Evolutionary conservation across 2,113 vertebrate species (phyloP), one percentile per base, ranked within the genome.

Genomic region (Stictonetta naevosa): DNA sequence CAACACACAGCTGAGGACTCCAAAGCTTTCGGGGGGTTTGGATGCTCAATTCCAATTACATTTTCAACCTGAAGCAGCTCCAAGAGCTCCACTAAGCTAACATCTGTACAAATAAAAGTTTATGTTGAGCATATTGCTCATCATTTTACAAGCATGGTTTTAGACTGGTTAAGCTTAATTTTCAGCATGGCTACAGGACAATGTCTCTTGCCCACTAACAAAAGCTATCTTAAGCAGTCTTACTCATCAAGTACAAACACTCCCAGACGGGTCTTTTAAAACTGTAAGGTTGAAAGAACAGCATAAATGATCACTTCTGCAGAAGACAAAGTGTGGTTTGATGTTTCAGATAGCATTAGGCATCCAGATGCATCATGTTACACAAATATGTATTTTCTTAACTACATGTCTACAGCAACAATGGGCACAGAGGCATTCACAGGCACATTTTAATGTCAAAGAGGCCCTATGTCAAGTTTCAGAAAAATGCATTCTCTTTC

Each of bases 1-100:
- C 67, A 56, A 92, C 96, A 92, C 82, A 77, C 84, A 94, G 68
- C 83, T 93, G 85, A 92, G 72, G 56, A 83, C 74, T 91, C 88
- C 64, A 94, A 88, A 92, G 76, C 68, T 93, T 83, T 52, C 36
- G 38, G 5, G 62, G 17, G 17, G 79, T 21, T 36, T 13, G 11
- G 36, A 86, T 86, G 72, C 67, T 80, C 63, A 74, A 14, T 55
- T 94, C 92, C 56, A 90, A 92, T 85, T 73, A 80, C 91, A 83
- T 85, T 88, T 53, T 71, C 72, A 46, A 67, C 52, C 85, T 33
- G 17, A 93, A 62, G 64, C 79, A 91, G 68, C 71, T 77, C 82
- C 55, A 85, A 83, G 59, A 83, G 52, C 46, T 88, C 60, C 46
- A 75, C 56, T 60, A 93, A 68, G 33, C 48, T 64, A 71, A 38